Conservation (phyloP, 2,113 vertebrate species). For the Centropus unirufus region DNA sequence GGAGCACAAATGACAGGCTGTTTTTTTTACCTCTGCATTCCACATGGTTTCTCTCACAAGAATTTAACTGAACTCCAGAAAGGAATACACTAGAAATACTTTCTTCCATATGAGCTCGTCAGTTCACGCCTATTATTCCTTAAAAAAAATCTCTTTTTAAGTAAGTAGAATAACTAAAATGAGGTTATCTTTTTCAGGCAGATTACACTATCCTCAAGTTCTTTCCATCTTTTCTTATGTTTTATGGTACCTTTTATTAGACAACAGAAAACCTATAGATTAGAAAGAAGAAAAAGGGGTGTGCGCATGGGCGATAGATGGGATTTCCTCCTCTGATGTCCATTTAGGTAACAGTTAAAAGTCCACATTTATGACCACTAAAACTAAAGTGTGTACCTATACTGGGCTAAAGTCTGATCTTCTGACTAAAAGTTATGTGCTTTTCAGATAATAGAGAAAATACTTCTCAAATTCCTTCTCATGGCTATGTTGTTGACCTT, state of each 20-base stretch:
- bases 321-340: not conserved
- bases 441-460: not conserved
- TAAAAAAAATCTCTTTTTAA: not conserved
- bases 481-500: not conserved
- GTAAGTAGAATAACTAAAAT: not conserved
- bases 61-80: not conserved
- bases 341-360: not conserved
- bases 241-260: not conserved
- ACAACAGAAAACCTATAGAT: not conserved
- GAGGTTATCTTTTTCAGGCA: not conserved
- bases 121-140: not conserved
- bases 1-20: not conserved
- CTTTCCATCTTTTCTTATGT: not conserved
- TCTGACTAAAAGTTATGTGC: not conserved
- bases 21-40: not conserved
- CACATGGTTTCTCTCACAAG: not conserved
- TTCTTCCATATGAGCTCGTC: not conserved
- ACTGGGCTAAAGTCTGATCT: not conserved
- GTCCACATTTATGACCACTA: not conserved
- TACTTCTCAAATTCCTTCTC: not conserved
- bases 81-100: not conserved
- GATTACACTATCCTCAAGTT: not conserved
- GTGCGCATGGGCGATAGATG: not conserved
- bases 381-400: not conserved
- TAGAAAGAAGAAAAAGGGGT: not conserved